Evolutionary conservation across 2,888 invertebrate genomes (phyloP).

Genomic region (Atrina japonica): DNA sequence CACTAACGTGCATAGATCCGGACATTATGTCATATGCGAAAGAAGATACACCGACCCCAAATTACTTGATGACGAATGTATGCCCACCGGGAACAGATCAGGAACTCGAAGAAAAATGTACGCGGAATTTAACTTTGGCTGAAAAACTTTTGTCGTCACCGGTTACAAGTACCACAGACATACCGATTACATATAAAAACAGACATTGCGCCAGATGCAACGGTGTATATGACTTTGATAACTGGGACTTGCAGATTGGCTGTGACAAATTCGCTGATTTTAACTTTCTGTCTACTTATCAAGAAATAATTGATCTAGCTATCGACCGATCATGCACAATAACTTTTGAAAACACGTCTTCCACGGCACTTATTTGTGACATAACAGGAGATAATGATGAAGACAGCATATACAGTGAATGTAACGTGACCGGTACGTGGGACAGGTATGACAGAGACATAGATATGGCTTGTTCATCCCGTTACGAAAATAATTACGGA

Average conservation of each 20-base stretch:
- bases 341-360: too few relatives aligned
- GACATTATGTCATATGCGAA: background rate
- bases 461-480: too few relatives aligned
- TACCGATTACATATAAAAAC: background rate
- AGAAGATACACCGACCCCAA: background rate
- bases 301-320: conserved; percentile 4
- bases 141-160: background rate
- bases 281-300: conserved; percentile 5
- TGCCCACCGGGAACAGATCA: background rate
- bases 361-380: too few relatives aligned
- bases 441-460: too few relatives aligned
- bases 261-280: conserved; percentile 12
- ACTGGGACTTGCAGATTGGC: background rate
- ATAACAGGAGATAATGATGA: too few relatives aligned
- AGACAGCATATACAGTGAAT: too few relatives aligned
- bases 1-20: background rate
- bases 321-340: background rate
- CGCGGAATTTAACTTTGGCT: background rate
- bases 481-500: too few relatives aligned
- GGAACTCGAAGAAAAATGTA: background rate
- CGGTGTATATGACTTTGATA: background rate
- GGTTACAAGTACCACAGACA: background rate
- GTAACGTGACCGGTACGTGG: too few relatives aligned
- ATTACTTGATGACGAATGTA: background rate
- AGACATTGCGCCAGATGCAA: conserved; percentile 9